phyloP scores from a whole-genome alignment of 2,888 invertebrate genomes.

The Drosophila borealis region DNA sequence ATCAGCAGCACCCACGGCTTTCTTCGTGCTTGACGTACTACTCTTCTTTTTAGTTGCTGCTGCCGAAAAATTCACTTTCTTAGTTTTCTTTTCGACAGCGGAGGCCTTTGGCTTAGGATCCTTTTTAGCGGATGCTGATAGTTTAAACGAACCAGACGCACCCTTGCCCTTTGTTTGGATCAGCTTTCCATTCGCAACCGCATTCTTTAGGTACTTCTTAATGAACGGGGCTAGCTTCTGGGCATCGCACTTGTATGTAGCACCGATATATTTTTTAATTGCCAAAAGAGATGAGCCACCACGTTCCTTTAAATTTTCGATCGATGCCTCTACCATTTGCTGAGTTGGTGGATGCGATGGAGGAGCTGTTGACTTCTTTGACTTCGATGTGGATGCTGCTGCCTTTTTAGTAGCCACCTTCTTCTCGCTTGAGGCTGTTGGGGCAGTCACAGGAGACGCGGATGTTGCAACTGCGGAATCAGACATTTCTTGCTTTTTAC shows the following conservation, averaged over 20 bases:
- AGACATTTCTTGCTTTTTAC: no score
- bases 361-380: conserved; percentile 26
- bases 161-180: conserved; percentile 68
- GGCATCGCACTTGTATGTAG: conserved; percentile 58
- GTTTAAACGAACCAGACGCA: conserved; percentile 62
- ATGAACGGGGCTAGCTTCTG: conserved; percentile 86
- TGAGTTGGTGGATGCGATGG: conserved; percentile 52
- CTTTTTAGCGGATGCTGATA: conserved; percentile 56
- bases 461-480: conserved; percentile 44
- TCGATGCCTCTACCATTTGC: conserved; percentile 57
- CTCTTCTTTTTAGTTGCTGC: conserved; percentile 22
- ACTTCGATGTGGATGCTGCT: conserved; percentile 25
- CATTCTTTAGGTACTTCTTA: conserved; percentile 86
- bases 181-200: conserved; percentile 86
- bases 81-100: conserved; percentile 42
- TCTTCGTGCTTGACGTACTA: conserved; percentile 22
- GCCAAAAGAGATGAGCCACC: conserved; percentile 59
- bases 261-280: conserved; percentile 56
- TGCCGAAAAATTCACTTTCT: conserved; percentile 20
- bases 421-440: conserved; percentile 33
- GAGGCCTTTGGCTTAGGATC: conserved; percentile 40
- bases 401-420: conserved; percentile 42
- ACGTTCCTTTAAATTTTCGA: conserved; percentile 54
- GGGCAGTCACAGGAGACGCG: conserved; percentile 48
- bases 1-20: conserved; percentile 27